Evolutionary conservation across 2,797 vertebrate genomes (phyloP).

Genomic region (Poecilia velifera): DNA sequence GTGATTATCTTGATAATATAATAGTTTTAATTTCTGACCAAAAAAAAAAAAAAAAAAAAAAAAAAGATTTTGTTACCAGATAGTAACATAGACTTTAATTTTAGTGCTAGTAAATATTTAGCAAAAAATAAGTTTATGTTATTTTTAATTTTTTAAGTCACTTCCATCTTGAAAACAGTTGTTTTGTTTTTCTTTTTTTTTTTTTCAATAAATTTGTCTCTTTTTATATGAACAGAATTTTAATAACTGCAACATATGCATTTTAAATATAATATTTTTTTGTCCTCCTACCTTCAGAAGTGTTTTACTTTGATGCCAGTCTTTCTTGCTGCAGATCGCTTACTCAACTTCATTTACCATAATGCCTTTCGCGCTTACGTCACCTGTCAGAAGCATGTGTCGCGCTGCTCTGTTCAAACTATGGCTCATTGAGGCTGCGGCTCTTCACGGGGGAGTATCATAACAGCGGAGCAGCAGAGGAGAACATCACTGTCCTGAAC

Average conservation of each 20-base stretch:
- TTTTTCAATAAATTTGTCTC: no score
- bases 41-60: constrained; percentile 5
- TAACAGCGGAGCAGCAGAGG: not conserved
- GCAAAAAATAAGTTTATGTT: no score
- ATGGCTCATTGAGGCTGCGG: constrained; percentile 74
- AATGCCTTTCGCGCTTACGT: constrained; percentile 66
- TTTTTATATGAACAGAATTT: not conserved
- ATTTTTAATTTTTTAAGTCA: not conserved
- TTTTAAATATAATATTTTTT: not conserved
- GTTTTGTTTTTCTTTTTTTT: no score
- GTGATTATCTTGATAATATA: constrained; percentile 29
- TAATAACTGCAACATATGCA: not conserved
- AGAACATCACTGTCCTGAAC: constrained; percentile 32
- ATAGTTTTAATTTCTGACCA: constrained; percentile 18
- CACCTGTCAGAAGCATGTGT: constrained; percentile 58
- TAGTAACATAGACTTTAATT: not conserved
- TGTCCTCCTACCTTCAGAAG: not conserved
- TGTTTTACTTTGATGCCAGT: not conserved
- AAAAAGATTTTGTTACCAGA: not conserved
- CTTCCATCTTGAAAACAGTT: not conserved
- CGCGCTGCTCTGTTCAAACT: constrained; percentile 41
- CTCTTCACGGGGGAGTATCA: constrained; percentile 33
- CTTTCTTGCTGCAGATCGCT: not conserved
- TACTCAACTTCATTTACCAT: constrained; percentile 64
- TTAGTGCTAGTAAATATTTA: not conserved